Evolutionary conservation across 92 coral and sea anemone genomes (phyloP).

Genomic region (Siderastrea siderea): DNA sequence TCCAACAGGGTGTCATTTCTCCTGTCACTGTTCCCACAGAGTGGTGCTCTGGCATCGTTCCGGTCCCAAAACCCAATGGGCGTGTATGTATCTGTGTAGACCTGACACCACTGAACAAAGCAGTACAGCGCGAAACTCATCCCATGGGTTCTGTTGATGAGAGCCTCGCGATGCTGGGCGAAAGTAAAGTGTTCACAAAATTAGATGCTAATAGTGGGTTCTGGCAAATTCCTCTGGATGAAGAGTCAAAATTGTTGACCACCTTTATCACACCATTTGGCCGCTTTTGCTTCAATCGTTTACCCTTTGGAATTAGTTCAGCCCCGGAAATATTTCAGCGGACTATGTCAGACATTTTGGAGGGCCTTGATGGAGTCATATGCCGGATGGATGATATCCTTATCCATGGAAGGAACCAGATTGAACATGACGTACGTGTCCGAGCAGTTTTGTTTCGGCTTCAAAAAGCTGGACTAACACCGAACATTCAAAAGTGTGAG

Average conservation of each 20-base stretch:
- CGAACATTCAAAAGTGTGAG: not conserved
- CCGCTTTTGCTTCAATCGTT: constrained; percentile 61
- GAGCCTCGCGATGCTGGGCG: constrained; percentile 40
- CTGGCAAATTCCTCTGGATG: constrained; percentile 63
- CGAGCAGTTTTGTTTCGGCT: not conserved
- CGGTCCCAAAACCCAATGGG: constrained; percentile 61
- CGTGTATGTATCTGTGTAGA: constrained; percentile 62
- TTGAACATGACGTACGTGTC: constrained; percentile 31
- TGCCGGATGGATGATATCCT: constrained; percentile 60
- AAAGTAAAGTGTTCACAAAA: constrained; percentile 53
- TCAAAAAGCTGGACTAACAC: constrained; percentile 32
- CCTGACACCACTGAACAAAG: constrained; percentile 48
- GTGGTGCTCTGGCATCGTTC: constrained; percentile 72
- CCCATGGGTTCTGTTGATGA: constrained; percentile 43
- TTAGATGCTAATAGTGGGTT: constrained; percentile 67
- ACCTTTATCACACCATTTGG: constrained; percentile 69
- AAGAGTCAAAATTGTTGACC: constrained; percentile 50
- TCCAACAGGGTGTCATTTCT: constrained; percentile 52
- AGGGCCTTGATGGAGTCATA: constrained; percentile 37
- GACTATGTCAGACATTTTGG: constrained; percentile 22
- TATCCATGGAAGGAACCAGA: constrained; percentile 13
- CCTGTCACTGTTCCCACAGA: constrained; percentile 61
- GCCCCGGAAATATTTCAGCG: constrained; percentile 71
- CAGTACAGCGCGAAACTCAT: constrained; percentile 47
- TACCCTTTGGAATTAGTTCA: constrained; percentile 71